phyloP scores from a whole-genome alignment of 2,888 invertebrate genomes.

The Sericinus montela region DNA sequence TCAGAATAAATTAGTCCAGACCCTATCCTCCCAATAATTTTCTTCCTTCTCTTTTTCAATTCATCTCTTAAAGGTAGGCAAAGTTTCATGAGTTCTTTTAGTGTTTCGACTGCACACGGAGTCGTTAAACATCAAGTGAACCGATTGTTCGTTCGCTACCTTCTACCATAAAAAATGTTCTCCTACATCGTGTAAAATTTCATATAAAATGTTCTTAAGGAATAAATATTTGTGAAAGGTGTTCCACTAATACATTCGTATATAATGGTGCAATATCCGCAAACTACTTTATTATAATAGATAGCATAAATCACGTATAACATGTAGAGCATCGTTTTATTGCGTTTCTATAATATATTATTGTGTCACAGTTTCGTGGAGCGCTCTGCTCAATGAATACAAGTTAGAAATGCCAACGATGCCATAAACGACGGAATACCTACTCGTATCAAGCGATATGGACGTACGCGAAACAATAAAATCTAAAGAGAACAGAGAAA shows the following conservation, averaged over 20 bases:
- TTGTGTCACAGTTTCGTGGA: constrained; percentile 7
- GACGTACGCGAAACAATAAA: constrained; percentile 1
- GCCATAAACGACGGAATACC: constrained; percentile 7
- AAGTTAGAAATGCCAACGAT: neutral
- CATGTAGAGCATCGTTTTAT: constrained; percentile 12
- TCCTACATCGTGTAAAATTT: too few relatives aligned
- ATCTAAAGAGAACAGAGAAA: neutral
- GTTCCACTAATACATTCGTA: neutral
- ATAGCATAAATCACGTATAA: constrained; percentile 12
- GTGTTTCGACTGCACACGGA: too few relatives aligned
- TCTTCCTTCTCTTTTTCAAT: too few relatives aligned
- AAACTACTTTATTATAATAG: constrained; percentile 12
- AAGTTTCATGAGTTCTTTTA: too few relatives aligned
- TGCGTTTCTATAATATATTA: constrained; percentile 13
- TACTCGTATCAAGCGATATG: neutral
- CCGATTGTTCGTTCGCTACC: too few relatives aligned
- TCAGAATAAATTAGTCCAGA: too few relatives aligned
- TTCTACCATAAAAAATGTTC: too few relatives aligned
- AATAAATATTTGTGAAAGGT: constrained; percentile 13
- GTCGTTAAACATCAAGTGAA: too few relatives aligned
- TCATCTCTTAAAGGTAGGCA: too few relatives aligned
- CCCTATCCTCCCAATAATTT: too few relatives aligned
- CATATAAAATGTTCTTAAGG: too few relatives aligned
- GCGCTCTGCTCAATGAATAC: neutral
- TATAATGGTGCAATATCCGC: constrained; percentile 10